Evolutionary conservation across 2,113 vertebrate species (phyloP), one percentile per base, ranked within the genome.

Genomic region (Pardalotus punctatus): DNA sequence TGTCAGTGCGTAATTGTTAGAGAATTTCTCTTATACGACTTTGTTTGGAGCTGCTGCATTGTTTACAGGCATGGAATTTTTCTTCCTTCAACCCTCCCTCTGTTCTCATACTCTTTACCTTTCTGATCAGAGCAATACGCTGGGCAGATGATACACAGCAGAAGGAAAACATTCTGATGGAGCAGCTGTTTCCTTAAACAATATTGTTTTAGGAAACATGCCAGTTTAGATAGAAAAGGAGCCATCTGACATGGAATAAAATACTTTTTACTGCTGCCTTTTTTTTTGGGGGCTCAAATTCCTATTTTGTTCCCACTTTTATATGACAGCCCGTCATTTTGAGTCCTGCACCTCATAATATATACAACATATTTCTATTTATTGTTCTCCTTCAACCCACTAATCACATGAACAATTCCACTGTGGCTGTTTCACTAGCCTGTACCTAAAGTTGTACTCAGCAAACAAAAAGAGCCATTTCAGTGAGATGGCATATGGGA

Each of bases 141-240:
- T 15, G 13, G 40, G 48, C 56, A 78, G 81, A 86, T 58, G 76
- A 93, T 62, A 73, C 7, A 11, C 47, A 86, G 72, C 35, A 83
- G 56, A 84, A 85, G 24, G 43, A 92, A 73, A 90, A 69, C 1
- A 3, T 86, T 88, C 48, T 61, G 71, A 90, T 58, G 47, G 85
- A 79, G 58, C 88, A 90, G 58, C 45, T 88, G 77, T 47, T 94
- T 92, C 38, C 79, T 92, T 86, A 82, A 94, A 90, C 2, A 6
- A 88, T 73, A 93, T 80, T 94, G 70, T n/a, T 90, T 47, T 85
- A 91, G 95, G 92, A 97, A 92, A 76, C 4, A 36, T 9, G 50
- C 62, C 90, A 85, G 71, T 65, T 95, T 61, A 88, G 74, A 92
- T 27, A 76, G 79, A 85, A 90, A 5, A 94, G 51, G 69, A 93